Evolutionary conservation across 2,113 vertebrate genomes (phyloP).

Genomic region (Oreochromis niloticus): DNA sequence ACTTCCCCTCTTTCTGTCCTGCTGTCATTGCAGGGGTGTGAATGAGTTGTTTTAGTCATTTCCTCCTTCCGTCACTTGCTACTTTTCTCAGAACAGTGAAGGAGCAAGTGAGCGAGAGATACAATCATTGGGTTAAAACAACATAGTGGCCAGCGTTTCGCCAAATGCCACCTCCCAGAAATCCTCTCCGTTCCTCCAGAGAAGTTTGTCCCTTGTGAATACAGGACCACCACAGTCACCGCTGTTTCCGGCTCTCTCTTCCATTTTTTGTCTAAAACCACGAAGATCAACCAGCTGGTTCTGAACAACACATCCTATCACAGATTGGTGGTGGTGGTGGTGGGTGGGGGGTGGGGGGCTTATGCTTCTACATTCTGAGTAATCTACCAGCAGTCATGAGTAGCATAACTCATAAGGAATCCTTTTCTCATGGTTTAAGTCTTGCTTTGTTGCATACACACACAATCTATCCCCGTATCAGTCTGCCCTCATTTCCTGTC

Average conservation of each 20-base stretch:
- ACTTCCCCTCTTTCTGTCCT: slow-evolving; percentile 48
- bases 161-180: slow-evolving; percentile 29
- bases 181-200: not conserved
- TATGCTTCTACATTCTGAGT: not conserved
- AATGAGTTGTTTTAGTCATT: slow-evolving; percentile 65
- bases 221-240: not conserved
- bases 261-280: not conserved
- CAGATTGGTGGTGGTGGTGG: not conserved
- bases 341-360: not conserved
- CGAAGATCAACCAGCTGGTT: not conserved
- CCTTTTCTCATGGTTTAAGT: not conserved
- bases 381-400: not conserved
- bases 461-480: not conserved
- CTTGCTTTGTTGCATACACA: not conserved
- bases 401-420: not conserved
- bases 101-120: slow-evolving; percentile 8
- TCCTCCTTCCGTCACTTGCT: slow-evolving; percentile 46
- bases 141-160: slow-evolving; percentile 7
- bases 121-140: slow-evolving; percentile 22
- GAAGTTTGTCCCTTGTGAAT: not conserved
- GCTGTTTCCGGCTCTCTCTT: not conserved
- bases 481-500: not conserved
- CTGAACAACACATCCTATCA: not conserved
- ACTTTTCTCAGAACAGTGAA: slow-evolving; percentile 41
- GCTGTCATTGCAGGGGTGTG: slow-evolving; percentile 47